Evolutionary conservation across 2,888 invertebrate species (phyloP), one percentile per base, ranked within the genome.

Genomic region (Clistopyga incitator): DNA sequence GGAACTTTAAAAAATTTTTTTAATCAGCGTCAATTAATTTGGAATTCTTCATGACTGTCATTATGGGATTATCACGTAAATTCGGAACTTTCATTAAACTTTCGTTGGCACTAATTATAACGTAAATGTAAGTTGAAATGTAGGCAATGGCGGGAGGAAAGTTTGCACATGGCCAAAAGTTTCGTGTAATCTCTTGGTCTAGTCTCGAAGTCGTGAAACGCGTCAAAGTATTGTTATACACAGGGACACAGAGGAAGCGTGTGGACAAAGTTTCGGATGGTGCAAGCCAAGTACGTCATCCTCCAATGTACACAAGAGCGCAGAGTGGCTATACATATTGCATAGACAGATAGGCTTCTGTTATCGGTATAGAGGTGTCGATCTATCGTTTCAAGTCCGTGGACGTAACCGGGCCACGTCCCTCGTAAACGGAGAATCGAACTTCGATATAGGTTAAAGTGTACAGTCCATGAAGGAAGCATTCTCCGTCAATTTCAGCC

Each of bases 321-420:
- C 59, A 34, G 18, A 34, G 59, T 61, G n/a, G 1, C 59, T 61
- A 61, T 61, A 61, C 15, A 59, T 61, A 61, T 61, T 61, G n/a
- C 59, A 61, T 61, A 34, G 59, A 34, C 59, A 61, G 29, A 74
- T 64, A 50, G 15, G 50, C 34, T 64, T 61, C 15, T 65, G 65
- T 68, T 47, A 61, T 61, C 61, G 52, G 11, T 8, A 11, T 34
- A 47, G 47, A 67, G 52, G 25, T 68, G 74, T 61, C 68, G 42
- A 75, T 74, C 68, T 74, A 47, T 68, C 67, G 72, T 80, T 80
- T 52, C 29, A 50, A 50, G 42, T 42, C 18, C 38, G 59, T 38
- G 6, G 20, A 42, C 68, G 42, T 50, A 59, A 52, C 68, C 68
- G 68, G 52, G 59, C 34, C 72, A 67, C 59, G 74, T 42, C 23